Percentiles rank a stretch among this genome's conserved stretches.
Evolutionary conservation across 1,140 invertebrate species (phyloP).

Genomic region (Papilio polytes): DNA sequence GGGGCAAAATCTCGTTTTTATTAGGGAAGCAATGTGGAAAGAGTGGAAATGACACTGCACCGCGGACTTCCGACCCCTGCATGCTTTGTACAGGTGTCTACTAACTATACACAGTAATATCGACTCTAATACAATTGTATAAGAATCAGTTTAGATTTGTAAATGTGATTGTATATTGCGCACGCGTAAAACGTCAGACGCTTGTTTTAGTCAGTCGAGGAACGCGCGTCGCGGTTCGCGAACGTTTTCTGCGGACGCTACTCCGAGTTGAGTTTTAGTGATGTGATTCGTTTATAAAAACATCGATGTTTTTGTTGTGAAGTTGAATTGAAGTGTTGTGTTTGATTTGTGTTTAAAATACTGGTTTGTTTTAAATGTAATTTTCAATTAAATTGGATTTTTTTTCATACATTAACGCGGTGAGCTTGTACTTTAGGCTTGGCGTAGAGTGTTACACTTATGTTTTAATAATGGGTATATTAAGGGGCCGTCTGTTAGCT

Average conservation of each 20-base stretch:
- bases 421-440: neutral
- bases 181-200: constrained; percentile 54
- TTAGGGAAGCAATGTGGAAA: constrained; percentile 76
- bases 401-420: neutral
- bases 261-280: constrained; percentile 9
- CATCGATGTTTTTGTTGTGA: constrained; percentile 22
- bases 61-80: constrained; percentile 76
- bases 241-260: constrained; percentile 43
- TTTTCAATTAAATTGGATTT: neutral
- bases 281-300: constrained; percentile 19
- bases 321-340: constrained; percentile 19
- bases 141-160: constrained; percentile 45
- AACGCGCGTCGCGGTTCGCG: constrained; percentile 47
- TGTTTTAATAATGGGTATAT: constrained; percentile 22
- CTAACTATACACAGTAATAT: constrained; percentile 39
- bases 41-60: constrained; percentile 81
- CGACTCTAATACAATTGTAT: constrained; percentile 42
- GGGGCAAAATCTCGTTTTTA: constrained; percentile 76
- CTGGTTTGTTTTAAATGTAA: neutral
- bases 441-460: constrained; percentile 6
- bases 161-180: constrained; percentile 46
- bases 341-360: neutral
- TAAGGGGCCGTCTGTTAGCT: neutral
- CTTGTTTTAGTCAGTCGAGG: constrained; percentile 56
- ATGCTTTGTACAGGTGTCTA: constrained; percentile 76